Evolutionary conservation across 2,113 vertebrate genomes (phyloP), one percentile per base, ranked within the genome.

Genomic region (Mesoclemmys tuberculata): DNA sequence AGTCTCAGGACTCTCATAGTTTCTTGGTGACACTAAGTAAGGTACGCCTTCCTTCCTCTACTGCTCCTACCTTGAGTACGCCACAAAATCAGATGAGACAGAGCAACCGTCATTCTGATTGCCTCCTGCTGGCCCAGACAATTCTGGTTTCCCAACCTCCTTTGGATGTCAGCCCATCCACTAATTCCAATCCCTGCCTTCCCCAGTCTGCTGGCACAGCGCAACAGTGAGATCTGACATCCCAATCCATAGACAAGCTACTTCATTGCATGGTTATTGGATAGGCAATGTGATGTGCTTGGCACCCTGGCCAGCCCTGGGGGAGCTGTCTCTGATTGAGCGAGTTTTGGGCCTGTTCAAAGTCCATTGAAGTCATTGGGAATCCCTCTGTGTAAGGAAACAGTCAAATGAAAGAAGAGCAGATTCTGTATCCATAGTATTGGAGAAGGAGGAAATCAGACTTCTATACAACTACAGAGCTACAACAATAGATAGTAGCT

Each of bases 371-470:
- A 90, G 89, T 41, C 35, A 56, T 13, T 21, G 56, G 56, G 12
- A 61, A 61, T 61, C 11, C 29, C 31, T 61, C 27, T 11, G 29
- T 61, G 31, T 61, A 12, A 80, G 90, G 31, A 93, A 80, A 55
- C 2, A 58, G 38, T n/a, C 44, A 29, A 85, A 18, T 0, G 2
- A n/a, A 83, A 58, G 58, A 85, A 86, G 46, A 0, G 0, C 46
- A 41, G 46, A 2, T 56, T 35, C 82, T 71, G 1, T 18, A 9
- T 87, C 48, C 38, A 77, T 49, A 79, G 56, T 78, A 85, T 71
- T 54, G 19, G 31, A 84, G 49, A 44, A 48, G 6, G 74, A 61
- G 85, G 80, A 64, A 87, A 35, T 16, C 31, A 64, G 87, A 31
- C 27, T 31, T 61, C 56, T 61, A 6, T 61, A 29, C 27, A 26